Evolutionary conservation across 2,797 vertebrate genomes (phyloP).

Genomic region (Botia almorhae): DNA sequence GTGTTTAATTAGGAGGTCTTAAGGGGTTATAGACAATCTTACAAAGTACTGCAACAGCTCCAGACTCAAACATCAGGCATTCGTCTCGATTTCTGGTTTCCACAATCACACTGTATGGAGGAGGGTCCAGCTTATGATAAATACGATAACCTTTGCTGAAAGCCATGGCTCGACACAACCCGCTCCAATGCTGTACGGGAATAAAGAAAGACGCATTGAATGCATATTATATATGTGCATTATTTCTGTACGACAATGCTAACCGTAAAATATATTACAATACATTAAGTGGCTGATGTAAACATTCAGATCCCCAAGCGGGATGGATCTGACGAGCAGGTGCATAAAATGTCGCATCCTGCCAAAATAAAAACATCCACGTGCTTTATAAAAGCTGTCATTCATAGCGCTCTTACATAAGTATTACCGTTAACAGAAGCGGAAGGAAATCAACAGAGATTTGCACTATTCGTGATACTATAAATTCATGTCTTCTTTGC

Average conservation of each 20-base stretch:
- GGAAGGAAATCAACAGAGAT: neutral
- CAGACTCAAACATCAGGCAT: constrained; percentile 96
- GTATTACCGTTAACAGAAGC: neutral
- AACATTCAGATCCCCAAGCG: neutral
- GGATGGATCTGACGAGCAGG: neutral
- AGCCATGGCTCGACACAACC: constrained; percentile 83
- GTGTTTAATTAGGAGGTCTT: neutral
- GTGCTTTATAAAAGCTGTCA: neutral
- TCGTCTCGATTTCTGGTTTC: constrained; percentile 92
- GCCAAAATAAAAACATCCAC: neutral
- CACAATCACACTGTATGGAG: constrained; percentile 94
- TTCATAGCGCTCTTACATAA: neutral
- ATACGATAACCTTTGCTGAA: constrained; percentile 99
- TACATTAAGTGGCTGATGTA: neutral
- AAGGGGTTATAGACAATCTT: constrained; percentile 69
- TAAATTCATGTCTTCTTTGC: neutral
- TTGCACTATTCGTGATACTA: neutral
- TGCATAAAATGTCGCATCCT: constrained; percentile 20
- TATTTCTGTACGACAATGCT: neutral
- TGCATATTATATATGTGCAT: neutral
- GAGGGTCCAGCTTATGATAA: constrained; percentile 95
- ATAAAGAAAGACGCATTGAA: neutral
- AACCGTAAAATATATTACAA: neutral
- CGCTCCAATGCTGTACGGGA: constrained; percentile 65
- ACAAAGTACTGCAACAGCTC: constrained; percentile 97